Conservation (phyloP, 2,797 vertebrate genomes). For the Trachops cirrhosus region DNA sequence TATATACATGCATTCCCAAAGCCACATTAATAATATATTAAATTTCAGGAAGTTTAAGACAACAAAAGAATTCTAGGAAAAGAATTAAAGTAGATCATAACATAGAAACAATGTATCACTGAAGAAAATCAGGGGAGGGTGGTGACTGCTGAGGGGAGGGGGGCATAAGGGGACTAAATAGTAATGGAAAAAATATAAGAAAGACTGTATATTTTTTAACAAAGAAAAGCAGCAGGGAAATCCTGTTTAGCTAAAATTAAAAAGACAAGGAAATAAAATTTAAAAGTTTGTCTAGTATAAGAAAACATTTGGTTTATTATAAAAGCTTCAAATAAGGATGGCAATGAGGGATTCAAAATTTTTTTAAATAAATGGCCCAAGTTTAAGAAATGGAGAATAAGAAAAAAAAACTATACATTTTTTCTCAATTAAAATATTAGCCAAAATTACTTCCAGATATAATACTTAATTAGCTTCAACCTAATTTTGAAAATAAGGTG, state of each 20-base stretch:
- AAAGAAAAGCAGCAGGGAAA: slow-evolving; percentile 18
- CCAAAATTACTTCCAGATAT: background rate
- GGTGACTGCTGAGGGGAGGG: too few relatives aligned
- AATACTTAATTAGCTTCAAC: slow-evolving; percentile 3
- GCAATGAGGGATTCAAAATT: background rate
- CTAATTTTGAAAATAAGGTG: slow-evolving; percentile 14
- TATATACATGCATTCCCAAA: background rate
- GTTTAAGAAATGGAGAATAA: background rate
- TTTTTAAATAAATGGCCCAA: background rate
- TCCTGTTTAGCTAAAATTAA: slow-evolving; percentile 5
- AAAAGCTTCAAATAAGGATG: slow-evolving; percentile 28
- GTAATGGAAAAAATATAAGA: background rate
- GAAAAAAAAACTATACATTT: background rate
- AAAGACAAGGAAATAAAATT: background rate
- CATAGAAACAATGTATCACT: background rate
- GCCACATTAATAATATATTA: background rate
- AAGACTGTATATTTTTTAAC: background rate
- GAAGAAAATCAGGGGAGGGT: background rate
- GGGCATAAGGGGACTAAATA: too few relatives aligned
- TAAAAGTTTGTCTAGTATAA: slow-evolving; percentile 27
- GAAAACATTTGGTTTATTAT: slow-evolving; percentile 30
- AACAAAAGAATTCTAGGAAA: background rate
- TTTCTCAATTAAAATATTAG: background rate
- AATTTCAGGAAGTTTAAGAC: slow-evolving; percentile 8
- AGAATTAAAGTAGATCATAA: background rate